A percentile compares a stretch with the other conserved stretches of the same genome.
Conservation (phyloP, 2,888 invertebrate species). For the Acronicta leporina region DNA sequence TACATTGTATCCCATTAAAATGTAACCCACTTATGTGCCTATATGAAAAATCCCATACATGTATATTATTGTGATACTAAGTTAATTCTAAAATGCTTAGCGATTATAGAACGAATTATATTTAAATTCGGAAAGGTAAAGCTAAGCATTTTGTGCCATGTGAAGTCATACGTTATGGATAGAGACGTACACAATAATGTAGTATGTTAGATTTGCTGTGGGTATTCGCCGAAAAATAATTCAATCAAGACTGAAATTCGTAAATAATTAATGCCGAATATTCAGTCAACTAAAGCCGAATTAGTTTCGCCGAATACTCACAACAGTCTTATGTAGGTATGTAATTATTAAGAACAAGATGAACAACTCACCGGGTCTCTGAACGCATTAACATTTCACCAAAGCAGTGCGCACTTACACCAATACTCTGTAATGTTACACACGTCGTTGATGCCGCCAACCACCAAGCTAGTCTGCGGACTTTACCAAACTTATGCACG, state of each 20-base stretch:
- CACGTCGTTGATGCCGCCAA: slow-evolving; percentile 83
- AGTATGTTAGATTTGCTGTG: slow-evolving; percentile 58
- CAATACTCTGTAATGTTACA: slow-evolving; percentile 82
- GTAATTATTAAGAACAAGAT: slow-evolving; percentile 83
- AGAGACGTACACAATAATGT: slow-evolving; percentile 71
- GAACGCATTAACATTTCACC: slow-evolving; percentile 88
- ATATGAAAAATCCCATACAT: slow-evolving; percentile 50
- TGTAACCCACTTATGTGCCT: slow-evolving; percentile 49
- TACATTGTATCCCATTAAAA: slow-evolving; percentile 38
- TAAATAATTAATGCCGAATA: no score
- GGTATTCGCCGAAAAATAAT: slow-evolving; percentile 38
- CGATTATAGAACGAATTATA: slow-evolving; percentile 52
- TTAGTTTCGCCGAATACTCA: slow-evolving; percentile 34
- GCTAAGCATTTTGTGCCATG: slow-evolving; percentile 62
- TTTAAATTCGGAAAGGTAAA: slow-evolving; percentile 49
- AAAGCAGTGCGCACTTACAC: slow-evolving; percentile 89
- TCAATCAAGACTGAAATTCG: neutral
- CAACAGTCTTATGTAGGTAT: slow-evolving; percentile 57
- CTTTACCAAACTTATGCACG: slow-evolving; percentile 85
- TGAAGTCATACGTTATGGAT: slow-evolving; percentile 61
- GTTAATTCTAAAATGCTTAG: slow-evolving; percentile 61
- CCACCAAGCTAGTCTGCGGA: slow-evolving; percentile 87
- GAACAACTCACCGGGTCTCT: slow-evolving; percentile 86
- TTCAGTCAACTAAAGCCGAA: neutral
- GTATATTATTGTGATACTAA: slow-evolving; percentile 53